These are phyloP conservation scores for Pinctada fucata DNA, from an alignment of 2,888 invertebrate genomes.

Conservation along the genomic window DNA sequence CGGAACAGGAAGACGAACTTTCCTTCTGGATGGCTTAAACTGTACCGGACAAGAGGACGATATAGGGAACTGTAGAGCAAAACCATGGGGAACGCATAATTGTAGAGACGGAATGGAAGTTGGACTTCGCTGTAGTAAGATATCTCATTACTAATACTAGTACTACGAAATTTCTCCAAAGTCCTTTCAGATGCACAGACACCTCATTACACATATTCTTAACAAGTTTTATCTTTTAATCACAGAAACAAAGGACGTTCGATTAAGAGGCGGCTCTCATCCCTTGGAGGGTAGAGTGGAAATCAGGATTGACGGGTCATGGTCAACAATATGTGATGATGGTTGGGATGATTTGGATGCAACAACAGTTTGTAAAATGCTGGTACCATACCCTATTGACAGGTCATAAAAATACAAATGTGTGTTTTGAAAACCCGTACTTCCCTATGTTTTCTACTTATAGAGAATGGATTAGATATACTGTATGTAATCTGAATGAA, in stretches of 20 bases:
- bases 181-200: too few relatives aligned
- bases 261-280: conserved; percentile 33
- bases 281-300: conserved; percentile 36
- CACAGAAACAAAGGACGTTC: conserved; percentile 26
- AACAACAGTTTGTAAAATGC: conserved; percentile 25
- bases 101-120: conserved; percentile 40
- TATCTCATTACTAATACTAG: neutral
- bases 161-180: neutral
- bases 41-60: conserved; percentile 45
- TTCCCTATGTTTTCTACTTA: too few relatives aligned
- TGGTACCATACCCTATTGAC: conserved; percentile 30
- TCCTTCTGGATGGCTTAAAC: conserved; percentile 34
- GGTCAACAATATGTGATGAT: conserved; percentile 37
- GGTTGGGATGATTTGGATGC: conserved; percentile 35
- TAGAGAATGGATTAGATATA: too few relatives aligned
- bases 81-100: conserved; percentile 14
- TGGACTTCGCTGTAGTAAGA: conserved; percentile 45
- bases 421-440: too few relatives aligned
- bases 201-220: too few relatives aligned
- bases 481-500: too few relatives aligned
- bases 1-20: conserved; percentile 27
- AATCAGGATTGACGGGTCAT: conserved; percentile 22
- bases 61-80: conserved; percentile 33
- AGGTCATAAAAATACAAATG: neutral
- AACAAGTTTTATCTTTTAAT: too few relatives aligned